Conservation (phyloP, 2,888 invertebrate genomes). For the Cryptocephalus moraei region DNA sequence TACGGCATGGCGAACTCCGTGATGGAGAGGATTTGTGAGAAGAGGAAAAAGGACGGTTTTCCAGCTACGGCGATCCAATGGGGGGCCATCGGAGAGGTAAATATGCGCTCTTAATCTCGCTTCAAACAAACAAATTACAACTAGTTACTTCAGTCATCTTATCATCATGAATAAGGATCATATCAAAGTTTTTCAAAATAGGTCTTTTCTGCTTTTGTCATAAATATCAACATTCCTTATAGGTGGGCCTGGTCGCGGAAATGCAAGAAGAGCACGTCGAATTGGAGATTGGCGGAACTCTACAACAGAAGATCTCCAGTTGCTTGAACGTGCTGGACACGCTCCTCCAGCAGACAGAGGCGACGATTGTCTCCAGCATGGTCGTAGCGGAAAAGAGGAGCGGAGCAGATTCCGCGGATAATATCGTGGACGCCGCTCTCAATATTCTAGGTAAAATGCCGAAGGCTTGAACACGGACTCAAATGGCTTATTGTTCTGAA, state of each 20-base stretch:
- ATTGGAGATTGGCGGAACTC: constrained; percentile 47
- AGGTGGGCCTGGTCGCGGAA: constrained; percentile 58
- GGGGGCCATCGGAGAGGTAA: constrained; percentile 87
- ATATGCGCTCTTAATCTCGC: constrained; percentile 26
- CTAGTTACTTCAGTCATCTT: too few species aligned
- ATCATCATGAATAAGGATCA: too few species aligned
- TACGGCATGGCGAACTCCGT: constrained; percentile 85
- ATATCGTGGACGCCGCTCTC: constrained; percentile 59
- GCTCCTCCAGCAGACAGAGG: constrained; percentile 54
- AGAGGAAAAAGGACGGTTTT: constrained; percentile 54
- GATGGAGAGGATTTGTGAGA: constrained; percentile 81
- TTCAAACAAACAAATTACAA: too few species aligned
- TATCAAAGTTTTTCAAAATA: too few species aligned
- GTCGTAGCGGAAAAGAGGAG: constrained; percentile 77
- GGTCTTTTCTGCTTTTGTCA: background rate
- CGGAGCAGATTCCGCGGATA: constrained; percentile 49
- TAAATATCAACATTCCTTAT: background rate
- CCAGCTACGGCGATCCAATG: constrained; percentile 82
- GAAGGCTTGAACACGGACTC: too few species aligned
- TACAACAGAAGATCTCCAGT: constrained; percentile 56
- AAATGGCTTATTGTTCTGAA: too few species aligned
- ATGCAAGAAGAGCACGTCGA: constrained; percentile 37
- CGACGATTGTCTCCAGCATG: constrained; percentile 66
- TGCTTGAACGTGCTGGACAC: constrained; percentile 54
- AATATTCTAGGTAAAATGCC: constrained; percentile 44